These are phyloP conservation scores for Apotomis capreana DNA, from an alignment of 2,888 invertebrate genomes.

Conservation along the genomic window DNA sequence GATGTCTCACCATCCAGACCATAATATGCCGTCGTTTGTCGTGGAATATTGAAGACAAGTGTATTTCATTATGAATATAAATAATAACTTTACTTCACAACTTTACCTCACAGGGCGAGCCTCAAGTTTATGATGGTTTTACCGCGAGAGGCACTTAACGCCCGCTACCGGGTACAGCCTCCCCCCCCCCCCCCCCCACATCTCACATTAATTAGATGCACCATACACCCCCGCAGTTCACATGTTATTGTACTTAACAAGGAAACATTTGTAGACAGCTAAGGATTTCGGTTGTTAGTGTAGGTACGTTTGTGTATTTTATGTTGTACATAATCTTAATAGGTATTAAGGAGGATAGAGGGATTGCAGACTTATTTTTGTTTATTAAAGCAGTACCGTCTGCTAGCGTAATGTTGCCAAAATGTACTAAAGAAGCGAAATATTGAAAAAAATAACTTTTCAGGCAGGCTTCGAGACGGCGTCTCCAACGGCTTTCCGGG, in stretches of 20 bases:
- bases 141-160: slow-evolving; percentile 79
- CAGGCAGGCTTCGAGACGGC: no score
- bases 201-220: slow-evolving; percentile 66
- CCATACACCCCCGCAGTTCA: slow-evolving; percentile 50
- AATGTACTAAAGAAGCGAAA: no score
- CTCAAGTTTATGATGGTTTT: slow-evolving; percentile 81
- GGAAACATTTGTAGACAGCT: slow-evolving; percentile 41
- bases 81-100: slow-evolving; percentile 45
- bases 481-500: no score
- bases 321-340: not conserved
- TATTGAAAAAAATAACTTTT: no score
- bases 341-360: no score
- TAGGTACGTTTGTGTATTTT: not conserved
- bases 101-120: slow-evolving; percentile 68
- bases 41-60: no score
- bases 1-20: no score
- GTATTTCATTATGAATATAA: no score
- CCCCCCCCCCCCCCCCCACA: slow-evolving; percentile 46
- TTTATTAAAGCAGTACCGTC: no score
- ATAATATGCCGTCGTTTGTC: no score
- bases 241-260: slow-evolving; percentile 65
- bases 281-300: slow-evolving; percentile 8
- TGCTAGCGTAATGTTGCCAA: no score
- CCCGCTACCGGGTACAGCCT: slow-evolving; percentile 66
- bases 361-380: no score